Evolutionary conservation across 1,140 invertebrate species (phyloP).

Genomic region (Carcinoscorpius rotundicauda): DNA sequence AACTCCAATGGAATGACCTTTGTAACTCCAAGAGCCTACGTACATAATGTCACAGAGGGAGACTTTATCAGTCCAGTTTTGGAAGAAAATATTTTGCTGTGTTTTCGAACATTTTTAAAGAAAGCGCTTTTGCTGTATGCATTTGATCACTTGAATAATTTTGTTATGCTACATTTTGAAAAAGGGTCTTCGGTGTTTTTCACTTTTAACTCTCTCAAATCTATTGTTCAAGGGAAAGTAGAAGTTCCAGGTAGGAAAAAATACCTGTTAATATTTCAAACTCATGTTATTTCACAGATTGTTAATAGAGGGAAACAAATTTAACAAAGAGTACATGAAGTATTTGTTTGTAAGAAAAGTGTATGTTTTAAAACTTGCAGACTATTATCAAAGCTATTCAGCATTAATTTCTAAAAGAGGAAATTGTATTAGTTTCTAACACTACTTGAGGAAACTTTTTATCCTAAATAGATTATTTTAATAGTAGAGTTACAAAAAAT

Average conservation of each 20-base stretch:
- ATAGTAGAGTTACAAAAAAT: no score
- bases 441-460: no score
- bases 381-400: no score
- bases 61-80: conserved; percentile 45
- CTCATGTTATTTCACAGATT: background rate
- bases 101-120: conserved; percentile 70
- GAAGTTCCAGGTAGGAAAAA: conserved; percentile 42
- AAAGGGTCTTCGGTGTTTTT: conserved; percentile 60
- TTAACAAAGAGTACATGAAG: background rate
- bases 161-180: conserved; percentile 75
- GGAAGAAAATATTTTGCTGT: conserved; percentile 66
- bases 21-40: conserved; percentile 57
- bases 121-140: conserved; percentile 73
- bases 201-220: conserved; percentile 64
- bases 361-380: background rate
- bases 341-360: background rate
- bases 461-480: no score
- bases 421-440: no score
- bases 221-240: conserved; percentile 64
- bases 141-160: conserved; percentile 87
- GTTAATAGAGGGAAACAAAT: background rate
- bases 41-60: conserved; percentile 54
- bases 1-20: conserved; percentile 82
- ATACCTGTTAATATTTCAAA: no score
- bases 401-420: no score